These are phyloP conservation scores for Amiota communis DNA, from an alignment of 2,888 invertebrate genomes.

Conservation along the genomic window DNA sequence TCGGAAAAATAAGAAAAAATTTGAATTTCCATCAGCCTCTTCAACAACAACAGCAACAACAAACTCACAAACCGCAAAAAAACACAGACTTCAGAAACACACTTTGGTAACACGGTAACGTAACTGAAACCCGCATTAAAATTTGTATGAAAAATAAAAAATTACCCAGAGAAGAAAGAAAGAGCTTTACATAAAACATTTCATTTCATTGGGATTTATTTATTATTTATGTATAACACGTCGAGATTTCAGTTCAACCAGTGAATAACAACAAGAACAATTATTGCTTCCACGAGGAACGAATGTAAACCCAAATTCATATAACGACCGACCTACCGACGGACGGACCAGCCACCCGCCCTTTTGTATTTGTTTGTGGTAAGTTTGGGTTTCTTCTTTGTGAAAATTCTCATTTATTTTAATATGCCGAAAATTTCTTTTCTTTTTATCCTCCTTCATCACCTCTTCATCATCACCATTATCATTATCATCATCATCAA, in stretches of 20 bases:
- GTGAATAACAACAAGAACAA: constrained; percentile 2
- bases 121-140: not conserved
- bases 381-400: not conserved
- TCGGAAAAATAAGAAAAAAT: too few species aligned
- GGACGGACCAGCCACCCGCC: too few species aligned
- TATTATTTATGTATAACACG: constrained; percentile 18
- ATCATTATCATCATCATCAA: not conserved
- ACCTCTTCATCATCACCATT: too few species aligned
- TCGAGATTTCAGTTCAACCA: constrained; percentile 4
- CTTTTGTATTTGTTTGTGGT: too few species aligned
- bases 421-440: constrained; percentile 16
- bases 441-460: not conserved
- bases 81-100: not conserved
- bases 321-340: too few species aligned
- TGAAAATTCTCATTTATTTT: not conserved
- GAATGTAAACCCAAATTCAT: too few species aligned
- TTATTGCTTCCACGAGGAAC: not conserved
- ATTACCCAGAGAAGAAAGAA: not conserved
- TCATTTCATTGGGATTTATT: constrained; percentile 16
- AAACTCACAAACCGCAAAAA: constrained; percentile 32
- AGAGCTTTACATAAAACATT: constrained; percentile 28
- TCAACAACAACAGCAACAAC: constrained; percentile 22
- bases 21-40: too few species aligned
- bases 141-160: too few species aligned
- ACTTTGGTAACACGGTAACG: not conserved